phyloP scores from a whole-genome alignment of 2,113 vertebrate species.

The Sorex fumeus region DNA sequence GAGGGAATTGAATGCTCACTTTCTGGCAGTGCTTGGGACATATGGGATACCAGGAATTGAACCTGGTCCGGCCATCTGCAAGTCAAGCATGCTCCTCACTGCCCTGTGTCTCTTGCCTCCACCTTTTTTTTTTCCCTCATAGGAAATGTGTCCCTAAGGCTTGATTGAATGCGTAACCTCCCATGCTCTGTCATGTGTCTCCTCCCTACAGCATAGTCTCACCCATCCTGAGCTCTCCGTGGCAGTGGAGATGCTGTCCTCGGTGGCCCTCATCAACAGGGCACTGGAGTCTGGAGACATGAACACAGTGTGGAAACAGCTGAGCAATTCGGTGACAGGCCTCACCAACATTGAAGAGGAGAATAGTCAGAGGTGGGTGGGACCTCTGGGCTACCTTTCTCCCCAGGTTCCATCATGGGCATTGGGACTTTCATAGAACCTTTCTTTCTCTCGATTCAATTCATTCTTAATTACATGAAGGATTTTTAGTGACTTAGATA shows the following conservation, averaged over 20 bases:
- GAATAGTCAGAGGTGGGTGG: constrained; percentile 94
- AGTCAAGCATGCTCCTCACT: neutral
- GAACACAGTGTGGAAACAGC: constrained; percentile 93
- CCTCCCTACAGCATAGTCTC: constrained; percentile 91
- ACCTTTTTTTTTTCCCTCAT: neutral
- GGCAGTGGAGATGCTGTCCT: constrained; percentile 98
- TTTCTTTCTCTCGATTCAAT: neutral
- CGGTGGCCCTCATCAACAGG: constrained; percentile 97
- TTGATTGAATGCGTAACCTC: neutral
- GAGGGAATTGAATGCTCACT: neutral
- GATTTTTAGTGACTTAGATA: neutral
- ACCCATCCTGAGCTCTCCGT: constrained; percentile 95
- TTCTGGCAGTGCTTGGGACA: neutral
- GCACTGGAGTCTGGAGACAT: constrained; percentile 94
- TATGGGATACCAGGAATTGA: no score
- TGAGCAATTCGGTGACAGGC: constrained; percentile 95
- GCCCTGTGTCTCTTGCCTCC: neutral
- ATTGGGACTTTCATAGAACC: neutral
- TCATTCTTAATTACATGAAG: neutral
- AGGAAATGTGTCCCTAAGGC: neutral
- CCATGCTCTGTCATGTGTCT: fast-evolving
- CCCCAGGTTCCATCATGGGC: neutral
- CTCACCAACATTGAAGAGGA: constrained; percentile 97
- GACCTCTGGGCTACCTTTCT: neutral
- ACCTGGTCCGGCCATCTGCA: no score